Conservation (phyloP, 2,797 vertebrate genomes). For the Halcyon chelicuti region DNA sequence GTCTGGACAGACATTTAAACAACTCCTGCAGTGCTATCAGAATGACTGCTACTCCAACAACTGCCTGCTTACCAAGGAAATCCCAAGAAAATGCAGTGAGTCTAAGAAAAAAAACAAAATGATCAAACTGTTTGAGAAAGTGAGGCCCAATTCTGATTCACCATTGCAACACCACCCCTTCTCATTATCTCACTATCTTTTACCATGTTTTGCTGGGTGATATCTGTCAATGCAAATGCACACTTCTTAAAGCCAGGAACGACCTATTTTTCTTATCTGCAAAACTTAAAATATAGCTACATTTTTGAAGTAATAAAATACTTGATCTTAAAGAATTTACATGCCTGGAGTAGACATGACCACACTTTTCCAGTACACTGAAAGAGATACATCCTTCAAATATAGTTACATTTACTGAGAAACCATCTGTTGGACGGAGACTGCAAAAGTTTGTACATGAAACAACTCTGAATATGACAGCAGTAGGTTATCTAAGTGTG, state of each 20-base stretch:
- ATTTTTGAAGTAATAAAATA: neutral
- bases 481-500: neutral
- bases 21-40: neutral
- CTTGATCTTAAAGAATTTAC: neutral
- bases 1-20: neutral
- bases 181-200: neutral
- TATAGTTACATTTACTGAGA: neutral
- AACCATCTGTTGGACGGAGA: neutral
- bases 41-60: neutral
- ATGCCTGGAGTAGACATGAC: neutral
- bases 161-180: neutral
- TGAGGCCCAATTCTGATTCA: neutral
- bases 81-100: neutral
- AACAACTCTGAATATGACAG: neutral
- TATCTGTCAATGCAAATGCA: neutral
- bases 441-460: accelerated
- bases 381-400: neutral
- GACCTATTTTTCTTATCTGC: neutral
- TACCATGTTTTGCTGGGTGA: neutral
- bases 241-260: neutral
- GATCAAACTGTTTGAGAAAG: neutral
- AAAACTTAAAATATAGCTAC: neutral
- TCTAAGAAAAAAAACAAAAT: neutral
- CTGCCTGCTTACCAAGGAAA: neutral
- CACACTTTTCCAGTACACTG: neutral